A percentile compares a stretch with the other conserved stretches of the same genome.
Evolutionary conservation across 2,113 vertebrate species (phyloP).

Genomic region (Pterocles gutturalis): DNA sequence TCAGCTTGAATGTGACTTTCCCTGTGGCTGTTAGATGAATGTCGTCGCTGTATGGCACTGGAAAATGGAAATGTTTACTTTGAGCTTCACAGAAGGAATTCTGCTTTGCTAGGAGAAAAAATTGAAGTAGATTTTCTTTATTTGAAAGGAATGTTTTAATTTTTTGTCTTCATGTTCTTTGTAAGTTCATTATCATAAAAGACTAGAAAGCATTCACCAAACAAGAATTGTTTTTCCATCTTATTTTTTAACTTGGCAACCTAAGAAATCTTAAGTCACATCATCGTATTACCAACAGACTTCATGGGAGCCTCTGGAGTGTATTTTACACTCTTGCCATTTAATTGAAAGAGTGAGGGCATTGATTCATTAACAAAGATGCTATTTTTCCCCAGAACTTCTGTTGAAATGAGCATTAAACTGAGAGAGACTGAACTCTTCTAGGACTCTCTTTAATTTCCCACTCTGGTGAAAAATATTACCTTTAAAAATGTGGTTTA

Average conservation of each 20-base stretch:
- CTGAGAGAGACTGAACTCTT: background rate
- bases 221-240: background rate
- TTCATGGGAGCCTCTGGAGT: background rate
- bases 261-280: background rate
- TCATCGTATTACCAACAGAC: background rate
- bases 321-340: background rate
- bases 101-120: background rate
- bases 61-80: background rate
- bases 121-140: background rate
- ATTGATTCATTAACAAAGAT: background rate
- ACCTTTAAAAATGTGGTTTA: background rate
- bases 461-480: background rate
- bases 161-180: background rate
- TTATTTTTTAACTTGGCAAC: background rate
- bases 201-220: background rate
- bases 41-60: accelerated
- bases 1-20: background rate
- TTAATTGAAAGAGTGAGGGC: background rate
- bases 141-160: background rate
- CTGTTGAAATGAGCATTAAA: background rate
- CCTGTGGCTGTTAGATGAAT: background rate
- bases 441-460: background rate
- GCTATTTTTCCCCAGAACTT: background rate
- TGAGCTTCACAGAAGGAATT: background rate
- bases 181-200: background rate